Evolutionary conservation across 2,797 vertebrate species (phyloP).

Genomic region (Tiaroga cobitis): DNA sequence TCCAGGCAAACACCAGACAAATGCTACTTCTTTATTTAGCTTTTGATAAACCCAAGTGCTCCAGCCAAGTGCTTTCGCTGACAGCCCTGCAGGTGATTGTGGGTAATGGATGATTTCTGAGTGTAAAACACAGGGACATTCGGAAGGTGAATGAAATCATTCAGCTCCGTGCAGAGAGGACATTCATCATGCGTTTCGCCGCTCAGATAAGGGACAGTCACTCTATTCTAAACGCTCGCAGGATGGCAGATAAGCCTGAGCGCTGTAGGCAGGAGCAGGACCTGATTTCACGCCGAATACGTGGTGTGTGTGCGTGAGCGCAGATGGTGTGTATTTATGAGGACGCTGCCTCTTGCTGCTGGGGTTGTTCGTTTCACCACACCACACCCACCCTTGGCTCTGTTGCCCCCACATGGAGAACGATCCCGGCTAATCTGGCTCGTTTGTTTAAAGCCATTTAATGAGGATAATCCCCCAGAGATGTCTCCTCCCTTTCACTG

Average conservation of each 20-base stretch:
- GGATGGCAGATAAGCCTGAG: constrained; percentile 75
- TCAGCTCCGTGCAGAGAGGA: constrained; percentile 69
- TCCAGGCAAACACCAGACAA: constrained; percentile 27
- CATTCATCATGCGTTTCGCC: constrained; percentile 75
- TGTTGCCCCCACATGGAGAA: constrained; percentile 36
- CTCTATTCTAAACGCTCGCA: constrained; percentile 77
- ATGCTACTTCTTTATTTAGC: constrained; percentile 40
- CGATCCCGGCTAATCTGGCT: constrained; percentile 68
- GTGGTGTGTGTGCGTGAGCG: background rate
- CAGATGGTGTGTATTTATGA: constrained; percentile 38
- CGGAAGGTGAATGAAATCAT: constrained; percentile 74
- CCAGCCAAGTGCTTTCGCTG: constrained; percentile 29
- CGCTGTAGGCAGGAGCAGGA: constrained; percentile 67
- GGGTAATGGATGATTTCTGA: constrained; percentile 59
- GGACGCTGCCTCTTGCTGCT: constrained; percentile 11
- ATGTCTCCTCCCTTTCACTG: constrained; percentile 65
- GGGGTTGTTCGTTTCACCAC: constrained; percentile 34
- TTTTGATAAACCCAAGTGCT: constrained; percentile 46
- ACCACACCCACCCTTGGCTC: constrained; percentile 48
- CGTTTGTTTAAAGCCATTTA: constrained; percentile 75
- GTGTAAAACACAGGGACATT: constrained; percentile 63
- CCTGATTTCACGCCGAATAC: constrained; percentile 39
- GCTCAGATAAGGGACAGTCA: constrained; percentile 73
- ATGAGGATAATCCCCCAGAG: constrained; percentile 71
- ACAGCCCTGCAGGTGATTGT: constrained; percentile 53